Evolutionary conservation across 2,797 vertebrate species (phyloP).

Genomic region (Anniella stebbinsi): DNA sequence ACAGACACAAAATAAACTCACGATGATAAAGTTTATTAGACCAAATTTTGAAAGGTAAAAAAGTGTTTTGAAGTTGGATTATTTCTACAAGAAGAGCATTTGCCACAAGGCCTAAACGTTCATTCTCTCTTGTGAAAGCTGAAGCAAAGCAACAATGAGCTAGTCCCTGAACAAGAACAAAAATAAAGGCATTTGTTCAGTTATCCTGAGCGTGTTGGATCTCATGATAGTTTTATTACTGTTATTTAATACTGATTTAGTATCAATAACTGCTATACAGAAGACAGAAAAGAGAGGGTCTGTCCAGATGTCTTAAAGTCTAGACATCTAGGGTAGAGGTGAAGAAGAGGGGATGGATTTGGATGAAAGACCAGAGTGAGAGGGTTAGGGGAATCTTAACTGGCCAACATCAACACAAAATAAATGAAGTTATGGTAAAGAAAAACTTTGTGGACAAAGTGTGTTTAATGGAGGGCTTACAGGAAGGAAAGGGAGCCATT

Average conservation of each 20-base stretch:
- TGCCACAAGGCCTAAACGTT: background rate
- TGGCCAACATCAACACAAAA: background rate
- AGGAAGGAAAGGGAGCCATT: background rate
- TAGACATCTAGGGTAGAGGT: background rate
- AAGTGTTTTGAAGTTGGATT: background rate
- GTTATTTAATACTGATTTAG: background rate
- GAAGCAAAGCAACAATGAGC: background rate
- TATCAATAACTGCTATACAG: background rate
- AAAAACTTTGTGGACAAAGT: background rate
- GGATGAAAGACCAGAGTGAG: background rate
- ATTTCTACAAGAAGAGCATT: background rate
- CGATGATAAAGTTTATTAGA: background rate
- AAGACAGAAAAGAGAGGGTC: background rate
- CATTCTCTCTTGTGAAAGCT: background rate
- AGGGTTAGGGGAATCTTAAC: too few species aligned
- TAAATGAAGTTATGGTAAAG: background rate
- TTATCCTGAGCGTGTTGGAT: background rate
- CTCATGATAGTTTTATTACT: background rate
- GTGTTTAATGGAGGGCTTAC: background rate
- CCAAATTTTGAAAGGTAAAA: background rate
- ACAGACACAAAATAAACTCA: background rate
- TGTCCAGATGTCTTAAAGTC: background rate
- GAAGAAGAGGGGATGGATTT: background rate
- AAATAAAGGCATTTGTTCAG: background rate
- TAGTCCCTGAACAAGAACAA: background rate